Conservation (phyloP, 2,113 vertebrate species). For the Sebastes schlegelii region DNA sequence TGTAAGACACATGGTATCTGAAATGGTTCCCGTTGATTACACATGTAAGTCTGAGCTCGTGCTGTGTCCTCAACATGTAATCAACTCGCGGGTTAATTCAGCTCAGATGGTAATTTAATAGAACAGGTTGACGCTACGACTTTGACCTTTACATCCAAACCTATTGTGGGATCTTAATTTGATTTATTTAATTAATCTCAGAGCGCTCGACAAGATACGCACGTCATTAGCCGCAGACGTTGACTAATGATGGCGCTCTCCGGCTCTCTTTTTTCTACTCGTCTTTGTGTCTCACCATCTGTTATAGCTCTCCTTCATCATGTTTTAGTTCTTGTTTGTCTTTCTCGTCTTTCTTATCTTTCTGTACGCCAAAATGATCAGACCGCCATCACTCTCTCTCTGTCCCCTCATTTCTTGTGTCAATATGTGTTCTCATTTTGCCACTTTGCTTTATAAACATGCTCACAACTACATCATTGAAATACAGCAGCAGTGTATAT, state of each 20-base stretch:
- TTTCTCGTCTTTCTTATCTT: neutral
- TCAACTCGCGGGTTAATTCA: slow-evolving; percentile 12
- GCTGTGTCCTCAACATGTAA: slow-evolving; percentile 2
- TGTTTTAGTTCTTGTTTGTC: neutral
- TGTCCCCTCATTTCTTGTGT: slow-evolving; percentile 8
- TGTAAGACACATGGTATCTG: neutral
- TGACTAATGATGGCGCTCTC: slow-evolving; percentile 29
- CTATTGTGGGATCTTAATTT: slow-evolving; percentile 47
- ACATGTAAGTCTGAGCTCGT: neutral
- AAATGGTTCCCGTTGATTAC: no score
- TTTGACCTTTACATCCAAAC: slow-evolving; percentile 59
- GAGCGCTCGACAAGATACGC: neutral
- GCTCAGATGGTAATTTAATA: slow-evolving; percentile 25
- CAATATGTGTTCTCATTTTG: slow-evolving; percentile 10
- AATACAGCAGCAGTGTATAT: slow-evolving; percentile 17
- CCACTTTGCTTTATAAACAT: neutral
- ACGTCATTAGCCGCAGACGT: slow-evolving; percentile 45
- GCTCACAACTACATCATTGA: neutral
- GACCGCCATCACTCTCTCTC: neutral
- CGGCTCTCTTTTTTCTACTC: neutral
- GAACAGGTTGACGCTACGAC: slow-evolving; percentile 19
- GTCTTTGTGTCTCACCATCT: slow-evolving; percentile 20
- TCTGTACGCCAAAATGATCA: neutral
- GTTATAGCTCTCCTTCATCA: slow-evolving; percentile 6
- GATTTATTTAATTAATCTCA: slow-evolving; percentile 70